Evolutionary conservation across 2,797 vertebrate species (phyloP).

Genomic region (Hyperoplus immaculatus): DNA sequence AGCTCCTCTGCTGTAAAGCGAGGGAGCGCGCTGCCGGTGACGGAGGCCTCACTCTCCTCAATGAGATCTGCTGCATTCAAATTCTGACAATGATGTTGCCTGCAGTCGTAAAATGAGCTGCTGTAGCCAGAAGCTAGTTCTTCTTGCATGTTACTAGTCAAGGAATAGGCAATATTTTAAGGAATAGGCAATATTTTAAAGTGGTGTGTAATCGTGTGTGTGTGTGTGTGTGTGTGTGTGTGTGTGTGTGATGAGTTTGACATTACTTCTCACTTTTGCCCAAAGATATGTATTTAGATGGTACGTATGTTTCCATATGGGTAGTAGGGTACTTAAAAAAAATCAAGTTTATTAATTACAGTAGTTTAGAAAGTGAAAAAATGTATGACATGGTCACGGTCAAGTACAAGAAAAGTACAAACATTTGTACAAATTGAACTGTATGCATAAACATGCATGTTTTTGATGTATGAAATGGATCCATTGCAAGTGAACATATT

Average conservation of each 20-base stretch:
- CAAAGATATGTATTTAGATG: neutral
- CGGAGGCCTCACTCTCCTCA: constrained; percentile 22
- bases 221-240: too few relatives aligned
- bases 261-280: neutral
- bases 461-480: too few relatives aligned
- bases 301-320: neutral
- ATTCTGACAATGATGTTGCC: constrained; percentile 20
- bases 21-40: constrained; percentile 24
- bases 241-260: constrained; percentile 1
- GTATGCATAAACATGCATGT: too few relatives aligned
- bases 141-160: constrained; percentile 17
- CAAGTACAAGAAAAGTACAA: too few relatives aligned
- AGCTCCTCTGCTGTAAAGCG: constrained; percentile 56
- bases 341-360: too few relatives aligned
- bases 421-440: too few relatives aligned
- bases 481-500: neutral
- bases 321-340: neutral
- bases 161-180: neutral
- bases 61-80: constrained; percentile 42
- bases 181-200: neutral
- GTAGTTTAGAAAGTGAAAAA: too few relatives aligned
- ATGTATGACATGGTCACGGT: too few relatives aligned
- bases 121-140: constrained; percentile 24
- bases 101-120: constrained; percentile 25
- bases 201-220: neutral